Conservation (phyloP, 1,140 invertebrate species). For the Sitobion miscanthi region DNA sequence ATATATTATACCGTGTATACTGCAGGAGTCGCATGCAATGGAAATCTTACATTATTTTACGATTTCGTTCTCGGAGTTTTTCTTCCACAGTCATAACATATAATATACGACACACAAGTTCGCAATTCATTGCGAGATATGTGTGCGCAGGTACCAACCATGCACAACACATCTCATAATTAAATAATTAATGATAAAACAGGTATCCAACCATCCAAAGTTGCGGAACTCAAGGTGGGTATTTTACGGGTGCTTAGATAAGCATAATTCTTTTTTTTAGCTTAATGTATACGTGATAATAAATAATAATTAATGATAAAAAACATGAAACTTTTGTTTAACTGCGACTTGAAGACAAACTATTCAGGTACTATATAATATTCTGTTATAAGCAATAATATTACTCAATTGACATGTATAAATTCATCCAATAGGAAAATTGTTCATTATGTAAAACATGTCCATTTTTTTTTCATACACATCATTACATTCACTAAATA, state of each 20-base stretch:
- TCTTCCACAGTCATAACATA: not conserved
- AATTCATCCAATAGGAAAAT: not conserved
- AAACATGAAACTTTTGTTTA: too few relatives aligned
- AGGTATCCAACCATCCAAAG: not conserved
- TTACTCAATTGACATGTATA: not conserved
- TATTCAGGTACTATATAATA: not conserved
- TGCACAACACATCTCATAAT: not conserved
- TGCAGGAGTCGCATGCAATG: not conserved
- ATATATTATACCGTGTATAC: not conserved
- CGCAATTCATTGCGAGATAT: not conserved
- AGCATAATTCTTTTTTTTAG: not conserved
- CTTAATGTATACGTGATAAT: not conserved
- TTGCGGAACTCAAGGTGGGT: not conserved
- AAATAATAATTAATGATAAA: not conserved
- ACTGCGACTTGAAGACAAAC: not conserved
- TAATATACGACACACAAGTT: too few relatives aligned
- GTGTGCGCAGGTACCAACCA: too few relatives aligned
- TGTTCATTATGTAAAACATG: not conserved
- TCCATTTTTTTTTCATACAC: too few relatives aligned
- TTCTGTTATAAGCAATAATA: not conserved
- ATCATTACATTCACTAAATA: too few relatives aligned
- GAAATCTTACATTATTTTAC: not conserved
- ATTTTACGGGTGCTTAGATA: not conserved
- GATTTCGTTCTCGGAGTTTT: not conserved
- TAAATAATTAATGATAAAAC: not conserved